A percentile compares a stretch with the other conserved stretches of the same genome.
Evolutionary conservation across 1,140 invertebrate species (phyloP).

Genomic region (Venustaconcha ellipsiformis): DNA sequence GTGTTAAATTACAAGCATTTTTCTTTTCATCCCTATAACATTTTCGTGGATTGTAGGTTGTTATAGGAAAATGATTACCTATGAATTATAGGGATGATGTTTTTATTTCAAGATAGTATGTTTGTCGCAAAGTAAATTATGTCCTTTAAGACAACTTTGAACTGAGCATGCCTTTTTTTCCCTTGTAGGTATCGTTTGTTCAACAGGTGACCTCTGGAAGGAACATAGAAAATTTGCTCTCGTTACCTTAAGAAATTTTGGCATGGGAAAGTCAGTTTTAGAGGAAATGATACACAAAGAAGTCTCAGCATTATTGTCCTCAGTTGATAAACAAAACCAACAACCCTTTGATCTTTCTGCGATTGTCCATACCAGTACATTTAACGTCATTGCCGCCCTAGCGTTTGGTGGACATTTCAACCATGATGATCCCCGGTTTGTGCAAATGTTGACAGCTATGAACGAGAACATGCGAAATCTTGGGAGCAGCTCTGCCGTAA

Average conservation of each 20-base stretch:
- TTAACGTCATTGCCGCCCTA: slow-evolving; percentile 17
- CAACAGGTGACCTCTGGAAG: slow-evolving; percentile 13
- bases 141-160: too few relatives aligned
- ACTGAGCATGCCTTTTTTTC: too few relatives aligned
- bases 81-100: too few relatives aligned
- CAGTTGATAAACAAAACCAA: slow-evolving; percentile 5
- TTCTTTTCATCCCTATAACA: too few relatives aligned
- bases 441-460: background rate
- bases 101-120: too few relatives aligned
- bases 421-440: slow-evolving; percentile 4
- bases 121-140: too few relatives aligned
- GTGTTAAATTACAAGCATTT: too few relatives aligned
- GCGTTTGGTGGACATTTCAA: slow-evolving; percentile 23
- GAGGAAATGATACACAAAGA: slow-evolving; percentile 23
- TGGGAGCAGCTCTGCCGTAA: slow-evolving; percentile 1
- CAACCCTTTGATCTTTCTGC: slow-evolving; percentile 19
- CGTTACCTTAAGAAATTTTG: slow-evolving; percentile 27
- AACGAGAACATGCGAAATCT: background rate
- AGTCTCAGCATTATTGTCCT: background rate
- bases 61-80: too few relatives aligned
- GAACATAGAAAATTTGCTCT: slow-evolving; percentile 18
- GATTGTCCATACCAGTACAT: slow-evolving; percentile 6
- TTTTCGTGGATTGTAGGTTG: too few relatives aligned
- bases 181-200: slow-evolving; percentile 12
- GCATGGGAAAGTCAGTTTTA: slow-evolving; percentile 22